Percentiles rank a stretch among this genome's conserved stretches.
Conservation (phyloP, 64 coral and sea anemone species). For the Pocillopora damicornis region DNA sequence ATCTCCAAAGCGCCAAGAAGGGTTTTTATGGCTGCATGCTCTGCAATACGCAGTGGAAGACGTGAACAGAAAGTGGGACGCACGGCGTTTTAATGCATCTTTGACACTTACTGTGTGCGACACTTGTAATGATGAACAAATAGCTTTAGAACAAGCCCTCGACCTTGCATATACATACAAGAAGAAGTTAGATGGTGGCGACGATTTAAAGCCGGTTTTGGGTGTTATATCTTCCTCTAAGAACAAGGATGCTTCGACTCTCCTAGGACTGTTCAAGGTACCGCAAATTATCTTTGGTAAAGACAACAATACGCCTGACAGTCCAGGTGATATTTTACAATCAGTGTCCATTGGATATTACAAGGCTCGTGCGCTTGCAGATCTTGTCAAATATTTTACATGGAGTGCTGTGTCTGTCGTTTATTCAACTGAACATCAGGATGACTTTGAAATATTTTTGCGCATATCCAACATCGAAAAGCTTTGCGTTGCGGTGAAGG, state of each 20-base stretch:
- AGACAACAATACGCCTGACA: too few species aligned
- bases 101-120: conserved; percentile 54
- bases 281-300: conserved; percentile 65
- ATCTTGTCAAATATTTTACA: conserved; percentile 64
- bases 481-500: conserved; percentile 59
- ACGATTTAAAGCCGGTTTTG: conserved; percentile 18
- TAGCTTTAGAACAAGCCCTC: conserved; percentile 57
- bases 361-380: conserved; percentile 59
- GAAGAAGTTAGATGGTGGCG: background rate
- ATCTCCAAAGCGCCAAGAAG: conserved; percentile 8
- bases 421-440: conserved; percentile 11
- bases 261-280: conserved; percentile 67
- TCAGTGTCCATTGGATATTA: conserved; percentile 56
- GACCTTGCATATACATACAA: conserved; percentile 36
- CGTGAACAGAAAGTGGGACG: conserved; percentile 26
- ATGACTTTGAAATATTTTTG: conserved; percentile 54
- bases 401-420: conserved; percentile 65
- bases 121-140: conserved; percentile 45
- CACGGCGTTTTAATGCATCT: conserved; percentile 25
- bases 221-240: conserved; percentile 46
- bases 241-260: conserved; percentile 45
- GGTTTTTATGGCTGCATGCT: conserved; percentile 56
- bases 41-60: conserved; percentile 68
- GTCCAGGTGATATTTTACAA: conserved; percentile 35
- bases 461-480: conserved; percentile 37